Percentiles rank a stretch among this genome's conserved stretches.
phyloP scores from a whole-genome alignment of 2,797 vertebrate genomes.

The Sebastes diploproa region DNA sequence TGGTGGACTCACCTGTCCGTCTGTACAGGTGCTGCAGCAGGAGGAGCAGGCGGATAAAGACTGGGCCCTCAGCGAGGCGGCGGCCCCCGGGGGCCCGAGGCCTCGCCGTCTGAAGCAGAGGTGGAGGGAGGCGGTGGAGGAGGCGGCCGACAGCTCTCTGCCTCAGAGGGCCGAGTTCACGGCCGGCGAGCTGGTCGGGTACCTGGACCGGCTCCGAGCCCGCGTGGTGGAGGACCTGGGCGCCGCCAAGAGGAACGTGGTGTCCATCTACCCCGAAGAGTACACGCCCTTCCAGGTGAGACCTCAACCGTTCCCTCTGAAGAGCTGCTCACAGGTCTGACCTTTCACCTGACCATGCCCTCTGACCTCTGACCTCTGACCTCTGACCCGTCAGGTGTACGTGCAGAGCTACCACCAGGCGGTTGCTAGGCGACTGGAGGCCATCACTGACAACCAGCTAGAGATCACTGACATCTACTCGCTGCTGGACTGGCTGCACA shows the following conservation, averaged over 20 bases:
- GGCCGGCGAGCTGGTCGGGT: slow-evolving; percentile 72
- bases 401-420: slow-evolving; percentile 86
- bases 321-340: too few species aligned
- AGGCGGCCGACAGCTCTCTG: slow-evolving; percentile 79
- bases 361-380: too few species aligned
- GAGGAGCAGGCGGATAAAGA: too few species aligned
- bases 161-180: slow-evolving; percentile 75
- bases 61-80: too few species aligned
- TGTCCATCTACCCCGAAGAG: too few species aligned
- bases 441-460: slow-evolving; percentile 78
- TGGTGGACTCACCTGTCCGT: too few species aligned
- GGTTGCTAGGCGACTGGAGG: slow-evolving; percentile 78
- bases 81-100: too few species aligned
- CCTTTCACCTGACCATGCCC: too few species aligned
- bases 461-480: slow-evolving; percentile 87
- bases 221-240: slow-evolving; percentile 86
- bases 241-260: slow-evolving; percentile 57
- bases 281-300: too few species aligned
- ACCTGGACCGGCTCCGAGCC: slow-evolving; percentile 82
- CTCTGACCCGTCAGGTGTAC: too few species aligned
- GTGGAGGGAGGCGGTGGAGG: slow-evolving; percentile 85
- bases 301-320: too few species aligned
- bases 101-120: slow-evolving; percentile 69
- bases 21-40: too few species aligned
- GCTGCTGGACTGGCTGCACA: slow-evolving; percentile 78